Base-by-base conservation (phyloP, 2,888 invertebrate genomes). In the Hoplodrina blanda region DNA sequence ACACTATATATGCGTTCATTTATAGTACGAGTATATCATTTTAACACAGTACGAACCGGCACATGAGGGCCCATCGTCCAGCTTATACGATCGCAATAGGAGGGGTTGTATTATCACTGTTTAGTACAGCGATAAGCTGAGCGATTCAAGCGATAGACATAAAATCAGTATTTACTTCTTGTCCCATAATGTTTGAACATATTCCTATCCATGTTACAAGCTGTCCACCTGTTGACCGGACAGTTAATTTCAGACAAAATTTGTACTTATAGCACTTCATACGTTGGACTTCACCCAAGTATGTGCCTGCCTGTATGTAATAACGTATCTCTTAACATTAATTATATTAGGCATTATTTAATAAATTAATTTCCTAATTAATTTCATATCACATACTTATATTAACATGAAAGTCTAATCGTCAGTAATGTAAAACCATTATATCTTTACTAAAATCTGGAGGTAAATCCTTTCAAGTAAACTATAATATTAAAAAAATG, bases 251-350 rank as follows among this genome's bases (percentile, higher is more conserved):
- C 54, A 59, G 15, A 11, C 19, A 15, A 0, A 60, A 62, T 56
- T 33, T 49, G 19, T 60, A 55, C 49, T 54, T 67, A 60, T 15
- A 25, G 13, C 11, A 20, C 49, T 76, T 60, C 41, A 69, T 62
- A 76, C 15, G 46, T 55, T 81, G 81, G 62, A 62, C 1, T 20
- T 2, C 1, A 5, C 55, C 81, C 76, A 81, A 81, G 15, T 69
- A 60, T n/a, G n/a, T n/a, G 49, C 33, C 41, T 25, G 53, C 62
- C 52, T 25, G 46, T 17, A 54, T 46, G 52, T 69, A 60, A 62
- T 76, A 30, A 79, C 50, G 25, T 19, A 37, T 19, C 19, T 78
- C 44, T 53, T 37, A 46, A 65, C 55, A 74, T 11, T 20, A 59
- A 41, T 68, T 61, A 20, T 75, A 17, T 62, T 53, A 62, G 20